Base-by-base conservation (phyloP, 2,888 invertebrate species). In the Auanema sp. region DNA sequence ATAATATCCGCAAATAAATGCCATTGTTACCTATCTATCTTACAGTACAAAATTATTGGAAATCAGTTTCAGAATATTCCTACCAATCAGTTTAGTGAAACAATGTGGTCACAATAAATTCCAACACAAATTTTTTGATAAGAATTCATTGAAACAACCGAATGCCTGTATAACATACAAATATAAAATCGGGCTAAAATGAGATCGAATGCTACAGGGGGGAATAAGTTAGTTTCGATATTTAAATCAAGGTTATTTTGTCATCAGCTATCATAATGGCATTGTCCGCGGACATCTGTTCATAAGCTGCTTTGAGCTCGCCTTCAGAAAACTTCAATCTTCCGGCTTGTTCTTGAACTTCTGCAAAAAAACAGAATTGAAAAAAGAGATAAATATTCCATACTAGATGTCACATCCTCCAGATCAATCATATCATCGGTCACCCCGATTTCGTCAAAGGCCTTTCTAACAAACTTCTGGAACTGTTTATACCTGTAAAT, bases 241-340 rank as follows among this genome's bases (percentile, higher is more conserved):
- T 18, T 73, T 64, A 77, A 50, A 77, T 75, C 47, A 75, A 68
- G 49, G 71, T 75, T 53, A 75, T 77, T 51, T 73, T 72, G 21
- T 72, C 78, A 18, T 80, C 80, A 21, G 66, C 69, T 42, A 78
- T 60, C 75, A 81, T 80, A 40, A 71, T 73, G 21, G 75, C 73
- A 61, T 81, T 81, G 25, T 81, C 80, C 41, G 68, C 76, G 25
- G 69, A 67, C 40, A 81, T 63, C 51, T 76, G 74, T 16, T 80
- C 79, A 61, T 72, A 78, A 1, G 74, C 80, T 10, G 80, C 79
- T 42, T 63, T 60, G 24, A 81, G 65, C 54, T 81, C 81, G 41
- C 68, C 68, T 18, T 77, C 78, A 4, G 74, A 65, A 69, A 80
- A 81, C 8, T 58, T 51, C 40, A 66, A 44, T 11, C 59, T 50